These are phyloP conservation scores for Paralvinella palmiformis DNA, from an alignment of 1,140 invertebrate species.

Conservation along the genomic window DNA sequence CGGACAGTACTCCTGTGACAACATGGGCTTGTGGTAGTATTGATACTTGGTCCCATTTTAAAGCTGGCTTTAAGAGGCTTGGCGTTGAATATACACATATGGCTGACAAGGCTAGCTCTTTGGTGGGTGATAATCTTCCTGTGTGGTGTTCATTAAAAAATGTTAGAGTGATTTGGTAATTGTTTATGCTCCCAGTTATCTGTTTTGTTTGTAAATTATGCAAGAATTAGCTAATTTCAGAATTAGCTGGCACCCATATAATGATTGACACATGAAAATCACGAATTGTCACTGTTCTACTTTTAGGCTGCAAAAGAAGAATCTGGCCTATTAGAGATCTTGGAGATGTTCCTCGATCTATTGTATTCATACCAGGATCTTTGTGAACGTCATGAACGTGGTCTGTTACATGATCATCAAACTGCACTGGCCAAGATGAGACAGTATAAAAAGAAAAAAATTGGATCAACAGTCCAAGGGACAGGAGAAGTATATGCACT, in stretches of 20 bases:
- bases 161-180: background rate
- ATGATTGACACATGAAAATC: background rate
- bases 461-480: constrained; percentile 63
- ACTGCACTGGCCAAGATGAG: constrained; percentile 64
- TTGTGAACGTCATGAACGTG: constrained; percentile 66
- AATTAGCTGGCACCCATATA: background rate
- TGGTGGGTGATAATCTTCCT: too few relatives aligned
- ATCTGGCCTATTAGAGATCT: constrained; percentile 58
- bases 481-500: constrained; percentile 11
- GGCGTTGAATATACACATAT: constrained; percentile 53
- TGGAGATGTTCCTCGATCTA: constrained; percentile 61
- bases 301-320: constrained; percentile 55
- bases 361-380: constrained; percentile 60
- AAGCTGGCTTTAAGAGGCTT: constrained; percentile 58
- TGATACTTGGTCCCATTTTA: constrained; percentile 58
- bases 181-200: background rate
- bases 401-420: constrained; percentile 64
- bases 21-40: constrained; percentile 60
- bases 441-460: constrained; percentile 63
- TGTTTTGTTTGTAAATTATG: background rate
- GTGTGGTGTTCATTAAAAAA: background rate
- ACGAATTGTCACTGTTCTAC: background rate
- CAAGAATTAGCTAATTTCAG: background rate
- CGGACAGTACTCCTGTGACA: constrained; percentile 46
- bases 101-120: constrained; percentile 38